Conservation (phyloP, 2,888 invertebrate genomes). For the Lepidocyrtinus sp. region DNA sequence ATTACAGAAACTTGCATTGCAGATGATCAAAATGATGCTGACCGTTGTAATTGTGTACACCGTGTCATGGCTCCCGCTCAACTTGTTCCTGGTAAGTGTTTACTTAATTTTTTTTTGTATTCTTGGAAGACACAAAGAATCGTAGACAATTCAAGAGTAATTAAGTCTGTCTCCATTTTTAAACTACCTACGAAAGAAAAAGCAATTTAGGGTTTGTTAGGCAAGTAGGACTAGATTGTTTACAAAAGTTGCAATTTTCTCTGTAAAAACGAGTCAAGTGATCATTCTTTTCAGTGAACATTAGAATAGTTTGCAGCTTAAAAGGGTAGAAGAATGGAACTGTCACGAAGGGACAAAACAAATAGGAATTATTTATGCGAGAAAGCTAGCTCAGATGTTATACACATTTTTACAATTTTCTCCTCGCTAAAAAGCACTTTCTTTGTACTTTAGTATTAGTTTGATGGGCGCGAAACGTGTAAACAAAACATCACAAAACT, state of each 20-base stretch:
- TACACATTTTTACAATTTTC: background rate
- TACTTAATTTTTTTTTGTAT: background rate
- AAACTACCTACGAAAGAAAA: background rate
- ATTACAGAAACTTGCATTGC: conserved; percentile 64
- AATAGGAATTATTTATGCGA: background rate
- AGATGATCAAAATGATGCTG: conserved; percentile 78
- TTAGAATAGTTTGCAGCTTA: background rate
- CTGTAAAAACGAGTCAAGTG: conserved; percentile 19
- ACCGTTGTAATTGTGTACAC: conserved; percentile 76
- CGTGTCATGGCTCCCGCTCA: conserved; percentile 76
- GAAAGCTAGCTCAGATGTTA: background rate
- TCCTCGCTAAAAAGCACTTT: background rate
- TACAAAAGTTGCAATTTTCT: background rate
- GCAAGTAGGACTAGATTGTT: background rate
- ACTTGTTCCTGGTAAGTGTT: conserved; percentile 72
- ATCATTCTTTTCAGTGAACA: background rate
- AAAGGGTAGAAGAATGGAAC: background rate
- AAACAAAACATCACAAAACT: conserved; percentile 25
- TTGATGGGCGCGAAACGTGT: background rate
- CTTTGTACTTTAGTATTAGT: too few species aligned
- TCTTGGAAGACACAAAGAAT: background rate
- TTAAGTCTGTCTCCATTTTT: too few species aligned
- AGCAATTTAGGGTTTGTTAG: too few species aligned
- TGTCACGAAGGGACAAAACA: background rate
- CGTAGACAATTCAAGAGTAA: background rate